Percentiles rank a stretch among this genome's conserved stretches.
Conservation (phyloP, 2,113 vertebrate genomes). For the Oreotrochilus melanogaster region DNA sequence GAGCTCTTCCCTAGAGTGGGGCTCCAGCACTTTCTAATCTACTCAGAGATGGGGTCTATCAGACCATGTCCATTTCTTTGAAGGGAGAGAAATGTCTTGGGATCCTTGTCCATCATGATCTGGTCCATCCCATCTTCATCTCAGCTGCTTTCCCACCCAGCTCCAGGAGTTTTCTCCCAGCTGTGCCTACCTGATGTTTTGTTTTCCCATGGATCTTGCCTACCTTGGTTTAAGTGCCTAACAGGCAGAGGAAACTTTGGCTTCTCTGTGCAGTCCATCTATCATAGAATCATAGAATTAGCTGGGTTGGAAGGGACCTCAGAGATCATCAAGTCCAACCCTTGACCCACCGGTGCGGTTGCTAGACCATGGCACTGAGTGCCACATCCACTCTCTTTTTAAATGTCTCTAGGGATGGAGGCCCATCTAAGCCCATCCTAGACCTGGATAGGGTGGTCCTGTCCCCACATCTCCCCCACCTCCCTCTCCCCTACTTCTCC, state of each 20-base stretch:
- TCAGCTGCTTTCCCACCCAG: not conserved
- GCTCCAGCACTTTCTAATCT: not conserved
- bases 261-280: not conserved
- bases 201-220: not conserved
- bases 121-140: not conserved
- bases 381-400: too few relatives aligned
- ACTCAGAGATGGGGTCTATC: not conserved
- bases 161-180: rapidly evolving
- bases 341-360: too few relatives aligned
- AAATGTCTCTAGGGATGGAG: too few relatives aligned
- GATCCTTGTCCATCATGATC: not conserved
- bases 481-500: not conserved
- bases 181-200: not conserved
- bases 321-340: too few relatives aligned
- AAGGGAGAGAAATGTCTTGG: not conserved
- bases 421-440: not conserved
- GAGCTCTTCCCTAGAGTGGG: not conserved
- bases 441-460: not conserved
- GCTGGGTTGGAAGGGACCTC: too few relatives aligned
- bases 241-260: not conserved
- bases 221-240: not conserved
- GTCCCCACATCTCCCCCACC: too few relatives aligned
- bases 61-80: not conserved
- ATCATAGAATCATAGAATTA: too few relatives aligned
- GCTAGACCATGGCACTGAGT: too few relatives aligned